A percentile compares a stretch with the other conserved stretches of the same genome.
phyloP scores from a whole-genome alignment of 53 echinoderm and acorn worm genomes.

The Actinopyga echinites region DNA sequence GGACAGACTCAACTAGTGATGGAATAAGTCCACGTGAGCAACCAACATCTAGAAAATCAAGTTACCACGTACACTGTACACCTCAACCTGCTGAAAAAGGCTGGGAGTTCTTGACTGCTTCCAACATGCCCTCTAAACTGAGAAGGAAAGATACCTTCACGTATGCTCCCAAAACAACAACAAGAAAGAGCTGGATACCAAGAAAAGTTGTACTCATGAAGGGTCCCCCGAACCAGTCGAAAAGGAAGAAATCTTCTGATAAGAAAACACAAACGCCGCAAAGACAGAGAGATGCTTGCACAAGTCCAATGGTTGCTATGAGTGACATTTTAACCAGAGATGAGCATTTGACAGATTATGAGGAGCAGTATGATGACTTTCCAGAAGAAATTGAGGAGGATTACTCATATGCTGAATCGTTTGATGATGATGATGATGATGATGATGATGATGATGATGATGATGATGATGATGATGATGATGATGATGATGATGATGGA shows the following conservation, averaged over 20 bases:
- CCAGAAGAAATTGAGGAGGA: background rate
- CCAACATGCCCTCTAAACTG: background rate
- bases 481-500: background rate
- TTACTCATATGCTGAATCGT: background rate
- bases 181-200: conserved; percentile 6
- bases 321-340: background rate
- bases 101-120: background rate
- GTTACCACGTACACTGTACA: conserved; percentile 14
- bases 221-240: background rate
- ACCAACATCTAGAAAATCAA: background rate
- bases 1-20: background rate
- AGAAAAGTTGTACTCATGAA: background rate
- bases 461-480: background rate
- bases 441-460: too few species aligned
- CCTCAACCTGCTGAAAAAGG: background rate
- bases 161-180: background rate
- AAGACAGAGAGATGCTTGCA: conserved; percentile 9
- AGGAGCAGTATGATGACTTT: background rate
- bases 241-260: background rate
- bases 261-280: background rate
- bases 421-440: conserved; percentile 18
- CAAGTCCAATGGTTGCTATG: conserved; percentile 28
- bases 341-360: background rate
- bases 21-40: background rate
- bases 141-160: conserved; percentile 11